A percentile compares a stretch with the other conserved stretches of the same genome.
Conservation (phyloP, 2,888 invertebrate genomes). For the Synergus itoensis region DNA sequence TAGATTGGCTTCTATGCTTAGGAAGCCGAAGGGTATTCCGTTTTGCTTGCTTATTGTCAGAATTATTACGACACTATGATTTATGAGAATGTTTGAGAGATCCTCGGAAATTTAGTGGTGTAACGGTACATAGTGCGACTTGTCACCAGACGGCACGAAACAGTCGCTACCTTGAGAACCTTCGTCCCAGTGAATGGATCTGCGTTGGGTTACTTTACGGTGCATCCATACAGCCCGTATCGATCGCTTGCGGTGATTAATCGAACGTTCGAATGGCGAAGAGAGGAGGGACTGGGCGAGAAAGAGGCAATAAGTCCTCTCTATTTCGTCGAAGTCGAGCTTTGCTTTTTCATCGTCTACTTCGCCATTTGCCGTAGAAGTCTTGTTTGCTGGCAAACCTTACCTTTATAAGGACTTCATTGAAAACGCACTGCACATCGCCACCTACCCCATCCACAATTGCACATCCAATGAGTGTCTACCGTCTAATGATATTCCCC, state of each 20-base stretch:
- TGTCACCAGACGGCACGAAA: constrained; percentile 36
- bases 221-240: constrained; percentile 39
- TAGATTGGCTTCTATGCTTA: neutral
- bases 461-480: constrained; percentile 50
- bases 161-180: constrained; percentile 28
- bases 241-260: constrained; percentile 42
- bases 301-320: constrained; percentile 44
- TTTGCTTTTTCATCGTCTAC: constrained; percentile 46
- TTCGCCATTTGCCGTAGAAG: constrained; percentile 45
- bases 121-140: constrained; percentile 29
- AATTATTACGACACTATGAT: constrained; percentile 28
- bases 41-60: constrained; percentile 7
- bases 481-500: constrained; percentile 44
- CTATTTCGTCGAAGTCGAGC: constrained; percentile 43
- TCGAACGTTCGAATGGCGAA: constrained; percentile 24
- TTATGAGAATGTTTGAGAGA: constrained; percentile 31
- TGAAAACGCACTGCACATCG: constrained; percentile 61
- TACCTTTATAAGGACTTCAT: constrained; percentile 70
- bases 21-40: neutral
- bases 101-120: constrained; percentile 2
- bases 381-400: constrained; percentile 52
- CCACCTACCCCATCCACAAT: constrained; percentile 45
- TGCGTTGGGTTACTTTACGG: constrained; percentile 37
- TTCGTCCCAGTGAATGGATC: constrained; percentile 33
- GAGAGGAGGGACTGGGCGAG: constrained; percentile 24